A percentile compares a stretch with the other conserved stretches of the same genome.
These are phyloP conservation scores for Chrysolina haemoptera DNA, from an alignment of 2,888 invertebrate genomes.

Conservation along the genomic window DNA sequence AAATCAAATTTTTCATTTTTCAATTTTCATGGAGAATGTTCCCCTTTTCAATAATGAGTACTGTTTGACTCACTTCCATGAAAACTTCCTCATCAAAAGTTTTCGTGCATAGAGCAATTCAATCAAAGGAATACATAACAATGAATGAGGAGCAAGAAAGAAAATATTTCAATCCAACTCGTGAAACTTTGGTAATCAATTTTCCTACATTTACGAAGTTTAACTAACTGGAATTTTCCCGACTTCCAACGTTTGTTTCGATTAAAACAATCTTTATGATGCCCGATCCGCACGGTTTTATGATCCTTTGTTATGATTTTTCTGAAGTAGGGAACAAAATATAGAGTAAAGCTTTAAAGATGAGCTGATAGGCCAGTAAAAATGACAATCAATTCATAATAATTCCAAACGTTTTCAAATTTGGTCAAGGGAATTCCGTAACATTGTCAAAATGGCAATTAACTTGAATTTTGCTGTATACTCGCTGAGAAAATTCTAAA, in stretches of 20 bases:
- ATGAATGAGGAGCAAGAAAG: conserved; percentile 9
- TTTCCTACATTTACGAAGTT: conserved; percentile 9
- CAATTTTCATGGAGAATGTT: too few relatives aligned
- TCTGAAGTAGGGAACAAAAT: conserved; percentile 17
- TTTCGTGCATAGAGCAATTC: conserved; percentile 6
- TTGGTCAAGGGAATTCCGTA: too few relatives aligned
- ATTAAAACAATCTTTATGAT: conserved; percentile 15
- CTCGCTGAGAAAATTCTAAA: too few relatives aligned
- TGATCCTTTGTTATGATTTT: conserved; percentile 20
- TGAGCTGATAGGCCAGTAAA: too few relatives aligned
- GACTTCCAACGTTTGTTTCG: conserved; percentile 9
- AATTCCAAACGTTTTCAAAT: too few relatives aligned
- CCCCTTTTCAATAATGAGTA: background rate
- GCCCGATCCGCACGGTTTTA: conserved; percentile 13
- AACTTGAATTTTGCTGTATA: too few relatives aligned
- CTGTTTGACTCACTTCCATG: background rate
- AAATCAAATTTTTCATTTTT: too few relatives aligned
- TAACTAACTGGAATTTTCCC: conserved; percentile 13
- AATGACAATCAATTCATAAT: too few relatives aligned
- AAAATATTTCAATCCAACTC: conserved; percentile 20
- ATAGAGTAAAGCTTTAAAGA: background rate
- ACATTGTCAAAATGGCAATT: too few relatives aligned
- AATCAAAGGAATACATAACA: background rate
- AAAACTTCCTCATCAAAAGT: background rate
- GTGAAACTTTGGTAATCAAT: conserved; percentile 13